A percentile compares a stretch with the other conserved stretches of the same genome.
Evolutionary conservation across 2,888 invertebrate species (phyloP).

Genomic region (Scotopteryx bipunctaria): DNA sequence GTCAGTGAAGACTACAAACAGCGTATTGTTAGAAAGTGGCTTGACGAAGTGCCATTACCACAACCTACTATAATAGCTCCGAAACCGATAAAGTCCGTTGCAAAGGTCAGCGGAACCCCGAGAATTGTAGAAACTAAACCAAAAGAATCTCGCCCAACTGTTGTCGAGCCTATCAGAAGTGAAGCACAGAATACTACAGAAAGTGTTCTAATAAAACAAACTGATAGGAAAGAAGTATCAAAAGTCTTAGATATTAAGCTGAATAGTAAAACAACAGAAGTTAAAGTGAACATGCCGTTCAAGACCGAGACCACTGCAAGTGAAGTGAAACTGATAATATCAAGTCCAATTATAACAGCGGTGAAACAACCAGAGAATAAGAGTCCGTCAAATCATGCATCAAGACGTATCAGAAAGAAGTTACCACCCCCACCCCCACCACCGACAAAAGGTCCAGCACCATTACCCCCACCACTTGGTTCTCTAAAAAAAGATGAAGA

Average conservation of each 20-base stretch:
- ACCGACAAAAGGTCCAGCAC: conserved; percentile 53
- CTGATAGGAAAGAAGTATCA: conserved; percentile 26
- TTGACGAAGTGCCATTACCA: conserved; percentile 86
- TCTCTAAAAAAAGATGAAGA: conserved; percentile 51
- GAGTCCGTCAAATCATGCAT: conserved; percentile 61
- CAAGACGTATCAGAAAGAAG: conserved; percentile 68
- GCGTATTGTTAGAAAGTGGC: conserved; percentile 89
- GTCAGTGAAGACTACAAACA: conserved; percentile 87
- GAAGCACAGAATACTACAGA: conserved; percentile 41
- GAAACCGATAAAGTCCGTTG: conserved; percentile 62
- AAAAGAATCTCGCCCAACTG: conserved; percentile 45
- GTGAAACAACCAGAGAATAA: conserved; percentile 50
- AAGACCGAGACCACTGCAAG: conserved; percentile 15
- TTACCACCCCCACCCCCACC: conserved; percentile 77
- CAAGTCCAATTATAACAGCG: conserved; percentile 26
- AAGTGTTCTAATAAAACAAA: conserved; percentile 35
- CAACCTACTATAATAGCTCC: conserved; percentile 37
- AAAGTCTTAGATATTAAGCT: conserved; percentile 4
- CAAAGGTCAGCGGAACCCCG: conserved; percentile 74
- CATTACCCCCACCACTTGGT: conserved; percentile 27
- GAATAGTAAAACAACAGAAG: neutral
- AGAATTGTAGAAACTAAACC: conserved; percentile 59
- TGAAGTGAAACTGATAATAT: conserved; percentile 25
- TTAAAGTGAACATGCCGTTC: conserved; percentile 11
- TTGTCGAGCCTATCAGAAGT: conserved; percentile 43